A percentile compares a stretch with the other conserved stretches of the same genome.
Evolutionary conservation across 2,797 vertebrate genomes (phyloP).

Genomic region (Intellagama lesueurii): DNA sequence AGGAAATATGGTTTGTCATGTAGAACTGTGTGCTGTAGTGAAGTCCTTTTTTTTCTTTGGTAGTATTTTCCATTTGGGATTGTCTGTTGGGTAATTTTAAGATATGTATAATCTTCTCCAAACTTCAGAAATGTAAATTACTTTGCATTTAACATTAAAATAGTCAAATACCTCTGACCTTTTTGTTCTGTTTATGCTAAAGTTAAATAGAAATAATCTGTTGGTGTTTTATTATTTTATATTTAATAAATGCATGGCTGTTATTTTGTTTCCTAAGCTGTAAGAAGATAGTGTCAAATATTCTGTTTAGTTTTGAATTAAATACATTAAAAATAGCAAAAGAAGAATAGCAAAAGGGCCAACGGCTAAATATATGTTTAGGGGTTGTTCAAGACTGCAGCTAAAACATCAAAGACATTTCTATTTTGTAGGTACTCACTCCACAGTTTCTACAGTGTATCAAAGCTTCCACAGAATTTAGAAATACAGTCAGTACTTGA

Average conservation of each 20-base stretch:
- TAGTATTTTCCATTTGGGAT: not conserved
- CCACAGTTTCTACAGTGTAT: constrained; percentile 52
- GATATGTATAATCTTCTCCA: not conserved
- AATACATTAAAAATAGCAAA: constrained; percentile 57
- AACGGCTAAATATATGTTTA: constrained; percentile 63
- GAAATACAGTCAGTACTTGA: not conserved
- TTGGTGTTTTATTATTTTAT: constrained; percentile 9
- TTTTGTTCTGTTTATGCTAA: not conserved
- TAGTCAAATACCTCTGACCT: not conserved
- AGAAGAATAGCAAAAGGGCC: constrained; percentile 57
- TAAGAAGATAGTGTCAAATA: constrained; percentile 51
- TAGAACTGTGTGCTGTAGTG: not conserved
- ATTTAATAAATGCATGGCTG: constrained; percentile 20
- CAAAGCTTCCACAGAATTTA: constrained; percentile 54
- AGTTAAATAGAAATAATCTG: not conserved
- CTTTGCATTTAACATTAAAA: not conserved
- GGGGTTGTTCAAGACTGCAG: constrained; percentile 64
- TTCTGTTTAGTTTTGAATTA: constrained; percentile 40
- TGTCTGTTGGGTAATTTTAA: not conserved
- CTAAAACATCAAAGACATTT: constrained; percentile 59
- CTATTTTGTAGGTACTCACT: constrained; percentile 56
- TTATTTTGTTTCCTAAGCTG: constrained; percentile 38
- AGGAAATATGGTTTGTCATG: not conserved
- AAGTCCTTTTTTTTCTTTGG: not conserved
- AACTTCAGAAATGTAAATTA: not conserved